phyloP scores from a whole-genome alignment of 2,797 vertebrate genomes.

The Sardinella longiceps region DNA sequence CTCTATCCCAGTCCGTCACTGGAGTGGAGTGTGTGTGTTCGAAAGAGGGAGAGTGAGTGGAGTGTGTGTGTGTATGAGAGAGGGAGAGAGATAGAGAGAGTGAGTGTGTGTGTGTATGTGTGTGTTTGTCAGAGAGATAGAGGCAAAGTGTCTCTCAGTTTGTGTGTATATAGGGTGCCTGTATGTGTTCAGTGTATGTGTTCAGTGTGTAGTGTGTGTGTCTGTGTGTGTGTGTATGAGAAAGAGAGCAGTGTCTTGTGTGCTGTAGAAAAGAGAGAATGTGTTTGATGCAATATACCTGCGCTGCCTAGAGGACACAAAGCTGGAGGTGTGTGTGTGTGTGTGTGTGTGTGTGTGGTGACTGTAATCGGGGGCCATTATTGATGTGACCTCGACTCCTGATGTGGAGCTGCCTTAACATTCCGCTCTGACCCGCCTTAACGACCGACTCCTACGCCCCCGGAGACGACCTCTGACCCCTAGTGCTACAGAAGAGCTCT shows the following conservation, averaged over 20 bases:
- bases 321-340: background rate
- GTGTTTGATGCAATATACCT: slow-evolving; percentile 19
- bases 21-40: too few relatives aligned
- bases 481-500: background rate
- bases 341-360: slow-evolving; percentile 18
- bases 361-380: background rate
- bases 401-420: background rate
- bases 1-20: too few relatives aligned
- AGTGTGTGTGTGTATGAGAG: too few relatives aligned
- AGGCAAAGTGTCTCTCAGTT: too few relatives aligned
- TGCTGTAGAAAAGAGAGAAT: background rate
- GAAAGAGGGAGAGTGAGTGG: too few relatives aligned
- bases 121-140: too few relatives aligned
- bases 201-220: too few relatives aligned
- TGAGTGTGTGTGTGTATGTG: too few relatives aligned
- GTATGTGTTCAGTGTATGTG: too few relatives aligned
- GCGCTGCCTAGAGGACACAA: background rate
- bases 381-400: background rate
- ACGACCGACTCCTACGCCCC: background rate
- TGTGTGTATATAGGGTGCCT: too few relatives aligned
- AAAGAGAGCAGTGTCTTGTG: background rate
- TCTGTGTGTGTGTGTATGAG: background rate
- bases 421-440: background rate
- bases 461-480: background rate
- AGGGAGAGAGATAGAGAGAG: too few relatives aligned